Evolutionary conservation across 2,113 vertebrate genomes (phyloP), one percentile per base, ranked within the genome.

Genomic region (Pristiophorus japonicus): DNA sequence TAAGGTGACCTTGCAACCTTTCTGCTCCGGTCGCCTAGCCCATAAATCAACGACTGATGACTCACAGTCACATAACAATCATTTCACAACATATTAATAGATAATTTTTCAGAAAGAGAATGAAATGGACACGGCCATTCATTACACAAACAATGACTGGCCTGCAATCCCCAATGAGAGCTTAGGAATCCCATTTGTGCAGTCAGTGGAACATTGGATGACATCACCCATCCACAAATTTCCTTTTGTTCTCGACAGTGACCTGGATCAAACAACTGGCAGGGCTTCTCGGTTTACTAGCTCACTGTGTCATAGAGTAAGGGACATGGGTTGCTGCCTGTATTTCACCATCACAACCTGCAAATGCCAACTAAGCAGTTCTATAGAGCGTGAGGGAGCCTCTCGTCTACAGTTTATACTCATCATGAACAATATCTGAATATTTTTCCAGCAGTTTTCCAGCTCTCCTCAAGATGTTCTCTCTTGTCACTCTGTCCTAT

Each of bases 181-280:
- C 7, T 92, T 20, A 92, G 59, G 59, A 18, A 65, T 63, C 88
- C 55, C 88, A 63, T 92, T 62, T 92, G 59, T 92, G 34, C 88
- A 62, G 22, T 65, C 34, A 63, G 59, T 92, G 88, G 59, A 92
- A 92, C 59, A 63, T 63, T 20, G 59, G 34, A 92, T 92, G 88
- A 92, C 59, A 92, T 92, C 88, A 92, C 5, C 34, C 34, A 38
- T n/a, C 59, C n/a, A 92, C 88, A 63, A 92, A 92, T 92, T 92
- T 38, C 88, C 88, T n/a, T 63, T 92, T 92, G 88, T 92, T 92
- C 88, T 63, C 38, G 88, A 91, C 88, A 63, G 88, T 92, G 88
- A 92, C 59, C 59, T 92, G 62, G 34, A 92, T 92, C 88, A n/a
- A 63, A 92, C 88, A 92, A 59, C 88, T 92, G 88, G 62, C 59